Percentiles rank a stretch among this genome's conserved stretches.
Evolutionary conservation across 2,888 invertebrate species (phyloP).

Genomic region (Minunthozetes semirufus): DNA sequence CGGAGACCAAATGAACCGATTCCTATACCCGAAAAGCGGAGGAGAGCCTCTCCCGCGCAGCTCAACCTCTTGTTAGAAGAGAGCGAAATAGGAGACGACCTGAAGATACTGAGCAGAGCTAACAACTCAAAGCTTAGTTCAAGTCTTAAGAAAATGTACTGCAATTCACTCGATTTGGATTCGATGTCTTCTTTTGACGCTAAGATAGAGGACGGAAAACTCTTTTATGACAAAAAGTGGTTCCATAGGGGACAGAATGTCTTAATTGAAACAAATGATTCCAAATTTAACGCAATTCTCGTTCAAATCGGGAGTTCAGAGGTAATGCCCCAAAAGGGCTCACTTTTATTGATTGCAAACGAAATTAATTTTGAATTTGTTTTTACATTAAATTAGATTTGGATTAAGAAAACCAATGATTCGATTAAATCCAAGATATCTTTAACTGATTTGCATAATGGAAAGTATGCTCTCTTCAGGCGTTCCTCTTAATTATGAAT

Average conservation of each 20-base stretch:
- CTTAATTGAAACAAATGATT: conserved; percentile 79
- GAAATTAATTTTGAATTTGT: background rate
- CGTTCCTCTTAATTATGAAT: conserved; percentile 25
- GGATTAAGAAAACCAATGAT: conserved; percentile 30
- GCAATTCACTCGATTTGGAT: background rate
- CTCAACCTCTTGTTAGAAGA: conserved; percentile 82
- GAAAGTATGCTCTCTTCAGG: conserved; percentile 32
- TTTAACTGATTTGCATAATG: conserved; percentile 28
- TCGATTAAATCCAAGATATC: conserved; percentile 30
- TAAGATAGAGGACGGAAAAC: conserved; percentile 86
- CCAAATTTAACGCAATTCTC: conserved; percentile 79
- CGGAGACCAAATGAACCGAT: conserved; percentile 56
- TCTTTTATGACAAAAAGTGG: conserved; percentile 88
- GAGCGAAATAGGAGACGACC: conserved; percentile 75
- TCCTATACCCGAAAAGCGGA: conserved; percentile 68
- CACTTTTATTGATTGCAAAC: background rate
- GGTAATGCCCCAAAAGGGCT: conserved; percentile 49
- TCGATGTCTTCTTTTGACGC: conserved; percentile 56
- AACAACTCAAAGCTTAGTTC: background rate
- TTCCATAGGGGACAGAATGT: conserved; percentile 90
- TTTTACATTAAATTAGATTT: conserved; percentile 29
- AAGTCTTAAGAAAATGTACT: background rate
- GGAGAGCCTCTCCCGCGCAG: conserved; percentile 61
- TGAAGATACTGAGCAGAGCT: conserved; percentile 63
- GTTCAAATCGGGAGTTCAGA: conserved; percentile 84